Evolutionary conservation across 2,888 invertebrate species (phyloP), one percentile per base, ranked within the genome.

Genomic region (Chloroclysta siterata): DNA sequence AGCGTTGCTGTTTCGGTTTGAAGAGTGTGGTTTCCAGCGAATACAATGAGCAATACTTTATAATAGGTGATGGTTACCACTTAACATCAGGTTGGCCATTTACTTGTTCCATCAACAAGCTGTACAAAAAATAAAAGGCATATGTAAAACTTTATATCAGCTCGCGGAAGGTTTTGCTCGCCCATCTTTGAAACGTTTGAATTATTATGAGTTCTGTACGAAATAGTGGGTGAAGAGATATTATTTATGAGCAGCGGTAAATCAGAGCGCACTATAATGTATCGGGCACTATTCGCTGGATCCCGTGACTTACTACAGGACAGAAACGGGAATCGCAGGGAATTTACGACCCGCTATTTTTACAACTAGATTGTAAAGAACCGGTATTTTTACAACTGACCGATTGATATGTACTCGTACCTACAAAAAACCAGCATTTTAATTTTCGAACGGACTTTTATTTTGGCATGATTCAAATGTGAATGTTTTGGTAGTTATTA

Each of bases 191-290:
- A 33, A 60, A 51, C 60, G 54, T 60, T 39, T 55, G 53, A 54
- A 60, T 54, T 83, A 85, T 82, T 80, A 74, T 77, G 78, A 81
- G 77, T 79, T 78, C 50, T 76, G 79, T 79, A 77, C 76, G 78
- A 77, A 78, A 82, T 81, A 80, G 79, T 81, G 77, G 79, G 72
- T 65, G 75, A 80, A 79, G 73, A 76, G 75, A 74, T 73, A 81
- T 79, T 87, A 88, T 88, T 88, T 89, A 89, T 83, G 77, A 75
- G 70, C 65, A 59, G 77, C 74, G 71, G 79, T 89, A 88, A 87
- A 88, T 88, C 88, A 84, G 70, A 66, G 69, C 68, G 36, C 66
- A 79, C 79, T 82, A 81, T 83, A 87, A 85, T 84, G 83, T 87
- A 84, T 83, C 80, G 83, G 75, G 74, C 50, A 53, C 53, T 60